Evolutionary conservation across 2,797 vertebrate species (phyloP).

Genomic region (Falco cherrug): DNA sequence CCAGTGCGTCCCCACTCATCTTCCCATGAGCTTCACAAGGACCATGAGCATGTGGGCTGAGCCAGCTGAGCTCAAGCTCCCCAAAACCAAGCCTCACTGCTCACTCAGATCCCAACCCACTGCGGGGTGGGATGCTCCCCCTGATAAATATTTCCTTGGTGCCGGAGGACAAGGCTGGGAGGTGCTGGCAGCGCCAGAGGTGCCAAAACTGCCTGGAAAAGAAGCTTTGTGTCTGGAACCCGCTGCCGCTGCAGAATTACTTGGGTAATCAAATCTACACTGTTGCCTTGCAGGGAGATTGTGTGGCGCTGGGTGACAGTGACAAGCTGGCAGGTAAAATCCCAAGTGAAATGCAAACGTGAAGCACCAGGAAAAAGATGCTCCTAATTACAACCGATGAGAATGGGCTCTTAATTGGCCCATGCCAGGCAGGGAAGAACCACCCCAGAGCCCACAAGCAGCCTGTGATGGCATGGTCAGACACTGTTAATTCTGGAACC

Average conservation of each 20-base stretch:
- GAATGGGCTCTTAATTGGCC: slow-evolving; percentile 45
- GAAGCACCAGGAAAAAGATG: not conserved
- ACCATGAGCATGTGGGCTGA: accelerated
- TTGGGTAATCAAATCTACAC: slow-evolving; percentile 20
- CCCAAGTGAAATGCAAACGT: slow-evolving; percentile 42
- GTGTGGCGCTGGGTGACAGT: slow-evolving; percentile 44
- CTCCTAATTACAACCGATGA: slow-evolving; percentile 21
- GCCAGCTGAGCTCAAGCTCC: not conserved
- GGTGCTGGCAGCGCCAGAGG: not conserved
- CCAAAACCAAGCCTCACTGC: accelerated
- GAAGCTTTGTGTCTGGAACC: not conserved
- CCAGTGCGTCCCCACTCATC: accelerated
- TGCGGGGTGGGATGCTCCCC: not conserved
- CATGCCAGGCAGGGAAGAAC: not conserved
- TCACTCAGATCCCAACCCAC: accelerated
- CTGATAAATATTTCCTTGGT: accelerated
- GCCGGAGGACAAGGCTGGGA: not conserved
- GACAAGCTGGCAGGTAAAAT: slow-evolving; percentile 52
- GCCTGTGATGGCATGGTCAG: accelerated
- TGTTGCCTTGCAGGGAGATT: not conserved
- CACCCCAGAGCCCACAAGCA: not conserved
- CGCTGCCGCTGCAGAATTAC: not conserved
- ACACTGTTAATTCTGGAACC: not conserved
- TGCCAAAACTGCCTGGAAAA: not conserved
- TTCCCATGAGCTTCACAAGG: not conserved